These are phyloP conservation scores for Plebejus argus DNA, from an alignment of 2,888 invertebrate genomes.

Conservation along the genomic window DNA sequence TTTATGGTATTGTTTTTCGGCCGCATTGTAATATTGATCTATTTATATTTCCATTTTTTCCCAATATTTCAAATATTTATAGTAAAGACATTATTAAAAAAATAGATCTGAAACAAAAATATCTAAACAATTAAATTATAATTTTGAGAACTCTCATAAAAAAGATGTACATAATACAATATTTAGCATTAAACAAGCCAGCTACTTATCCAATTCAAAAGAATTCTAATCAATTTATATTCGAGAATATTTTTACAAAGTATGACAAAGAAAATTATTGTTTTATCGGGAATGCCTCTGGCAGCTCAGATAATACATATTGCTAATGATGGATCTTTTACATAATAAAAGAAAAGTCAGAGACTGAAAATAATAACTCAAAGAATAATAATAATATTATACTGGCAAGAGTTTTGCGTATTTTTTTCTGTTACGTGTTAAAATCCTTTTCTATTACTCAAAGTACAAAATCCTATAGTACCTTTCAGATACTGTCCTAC, in stretches of 20 bases:
- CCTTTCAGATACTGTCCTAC: too few species aligned
- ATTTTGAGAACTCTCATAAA: background rate
- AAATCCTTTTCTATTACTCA: too few species aligned
- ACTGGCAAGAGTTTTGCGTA: background rate
- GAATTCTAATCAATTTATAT: slow-evolving; percentile 34
- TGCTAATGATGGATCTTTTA: slow-evolving; percentile 51
- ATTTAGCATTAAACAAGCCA: background rate
- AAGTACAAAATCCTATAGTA: too few species aligned
- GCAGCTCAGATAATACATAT: slow-evolving; percentile 54
- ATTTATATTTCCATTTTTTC: background rate
- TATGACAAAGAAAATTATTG: slow-evolving; percentile 61
- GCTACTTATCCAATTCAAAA: slow-evolving; percentile 31
- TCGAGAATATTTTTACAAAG: slow-evolving; percentile 39
- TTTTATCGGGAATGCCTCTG: slow-evolving; percentile 55
- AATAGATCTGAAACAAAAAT: background rate
- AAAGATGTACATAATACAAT: background rate
- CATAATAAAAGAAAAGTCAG: background rate
- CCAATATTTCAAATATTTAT: too few species aligned
- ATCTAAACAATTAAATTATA: background rate
- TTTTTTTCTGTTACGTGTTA: too few species aligned
- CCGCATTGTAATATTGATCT: background rate
- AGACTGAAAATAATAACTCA: background rate
- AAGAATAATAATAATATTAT: background rate
- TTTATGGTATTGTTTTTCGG: background rate
- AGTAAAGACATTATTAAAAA: too few species aligned